A percentile compares a stretch with the other conserved stretches of the same genome.
phyloP scores from a whole-genome alignment of 1,140 invertebrate species.

The Listronotus oregonensis region DNA sequence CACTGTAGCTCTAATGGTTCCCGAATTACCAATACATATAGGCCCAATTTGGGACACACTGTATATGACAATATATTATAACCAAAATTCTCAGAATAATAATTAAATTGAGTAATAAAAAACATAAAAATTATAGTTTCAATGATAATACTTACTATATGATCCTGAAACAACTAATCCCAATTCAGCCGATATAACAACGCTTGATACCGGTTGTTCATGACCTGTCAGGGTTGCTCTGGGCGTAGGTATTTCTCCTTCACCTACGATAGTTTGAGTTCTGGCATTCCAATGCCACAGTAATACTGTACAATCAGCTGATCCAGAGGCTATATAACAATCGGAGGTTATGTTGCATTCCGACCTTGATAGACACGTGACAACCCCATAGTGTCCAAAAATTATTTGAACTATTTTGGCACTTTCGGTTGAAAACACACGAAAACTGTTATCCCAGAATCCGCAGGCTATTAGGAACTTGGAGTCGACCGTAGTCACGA shows the following conservation, averaged over 20 bases:
- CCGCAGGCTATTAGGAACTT: slow-evolving; percentile 97
- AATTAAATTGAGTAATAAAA: no score
- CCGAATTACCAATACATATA: no score
- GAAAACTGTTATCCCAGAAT: slow-evolving; percentile 99
- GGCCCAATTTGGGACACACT: no score
- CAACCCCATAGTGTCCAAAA: slow-evolving; percentile 98
- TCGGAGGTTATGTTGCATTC: slow-evolving; percentile 98
- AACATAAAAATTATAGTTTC: background rate
- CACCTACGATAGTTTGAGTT: slow-evolving; percentile 94
- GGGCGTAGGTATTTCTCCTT: slow-evolving; percentile 92
- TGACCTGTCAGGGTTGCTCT: slow-evolving; percentile 96
- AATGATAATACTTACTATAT: slow-evolving; percentile 67
- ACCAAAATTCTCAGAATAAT: no score
- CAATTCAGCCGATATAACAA: slow-evolving; percentile 96
- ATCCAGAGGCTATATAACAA: slow-evolving; percentile 97
- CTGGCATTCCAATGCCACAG: slow-evolving; percentile 98
- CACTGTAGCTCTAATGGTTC: no score
- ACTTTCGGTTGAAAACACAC: slow-evolving; percentile 96
- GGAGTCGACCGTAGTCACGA: slow-evolving; percentile 96
- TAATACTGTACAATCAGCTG: slow-evolving; percentile 95
- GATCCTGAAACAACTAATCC: slow-evolving; percentile 96
- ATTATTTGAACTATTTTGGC: slow-evolving; percentile 98
- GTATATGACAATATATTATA: no score
- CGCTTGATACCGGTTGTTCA: slow-evolving; percentile 90
- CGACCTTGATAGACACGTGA: slow-evolving; percentile 95